phyloP scores from a whole-genome alignment of 2,113 vertebrate genomes.

The Ceuthmochares aereus region DNA sequence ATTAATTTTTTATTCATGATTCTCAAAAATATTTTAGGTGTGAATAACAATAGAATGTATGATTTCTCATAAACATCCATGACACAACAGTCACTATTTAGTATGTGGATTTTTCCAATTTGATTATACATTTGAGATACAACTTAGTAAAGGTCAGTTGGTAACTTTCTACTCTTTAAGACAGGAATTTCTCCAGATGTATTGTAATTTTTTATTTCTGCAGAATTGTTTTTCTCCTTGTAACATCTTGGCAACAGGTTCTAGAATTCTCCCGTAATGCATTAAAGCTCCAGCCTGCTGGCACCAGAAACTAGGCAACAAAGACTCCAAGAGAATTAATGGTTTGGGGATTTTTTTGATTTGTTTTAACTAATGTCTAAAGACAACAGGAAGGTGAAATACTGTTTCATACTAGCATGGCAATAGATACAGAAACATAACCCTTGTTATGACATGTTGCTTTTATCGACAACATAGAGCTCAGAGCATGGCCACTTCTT shows the following conservation, averaged over 20 bases:
- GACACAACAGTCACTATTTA: background rate
- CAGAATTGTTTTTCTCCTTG: background rate
- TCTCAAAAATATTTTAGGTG: background rate
- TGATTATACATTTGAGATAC: background rate
- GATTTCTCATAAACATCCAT: background rate
- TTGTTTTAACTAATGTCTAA: background rate
- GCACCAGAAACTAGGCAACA: background rate
- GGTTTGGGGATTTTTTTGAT: background rate
- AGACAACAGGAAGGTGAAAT: background rate
- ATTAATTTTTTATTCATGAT: background rate
- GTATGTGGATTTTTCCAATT: background rate
- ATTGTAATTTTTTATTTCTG: background rate
- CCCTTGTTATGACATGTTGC: accelerated
- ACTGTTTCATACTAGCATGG: background rate
- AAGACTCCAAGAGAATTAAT: background rate
- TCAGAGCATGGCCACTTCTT: background rate
- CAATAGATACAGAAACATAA: background rate
- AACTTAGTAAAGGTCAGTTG: background rate
- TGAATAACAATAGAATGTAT: background rate
- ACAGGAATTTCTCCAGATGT: background rate
- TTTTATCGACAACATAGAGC: background rate
- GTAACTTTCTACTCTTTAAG: background rate
- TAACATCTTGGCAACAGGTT: background rate
- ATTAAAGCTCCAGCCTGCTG: background rate
- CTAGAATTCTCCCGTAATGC: background rate